Evolutionary conservation across 1,140 invertebrate genomes (phyloP).

Genomic region (Pararge aegeria): DNA sequence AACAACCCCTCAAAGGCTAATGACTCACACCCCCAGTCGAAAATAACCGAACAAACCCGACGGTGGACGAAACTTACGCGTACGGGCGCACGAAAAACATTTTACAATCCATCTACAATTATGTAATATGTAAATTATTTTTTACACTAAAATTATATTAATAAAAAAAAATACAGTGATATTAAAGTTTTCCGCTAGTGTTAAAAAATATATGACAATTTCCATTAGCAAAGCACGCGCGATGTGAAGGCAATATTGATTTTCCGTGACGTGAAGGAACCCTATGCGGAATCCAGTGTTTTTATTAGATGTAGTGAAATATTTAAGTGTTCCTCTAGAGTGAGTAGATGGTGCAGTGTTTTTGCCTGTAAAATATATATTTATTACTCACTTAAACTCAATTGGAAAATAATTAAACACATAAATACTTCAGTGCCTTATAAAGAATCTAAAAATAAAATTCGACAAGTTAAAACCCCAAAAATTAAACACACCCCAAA

Average conservation of each 20-base stretch:
- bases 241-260: conserved; percentile 63
- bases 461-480: not conserved
- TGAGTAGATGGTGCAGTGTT: not conserved
- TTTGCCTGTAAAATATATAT: not conserved
- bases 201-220: conserved; percentile 20
- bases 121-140: conserved; percentile 53
- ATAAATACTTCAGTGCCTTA: not conserved
- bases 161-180: conserved; percentile 30
- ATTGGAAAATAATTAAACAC: not conserved
- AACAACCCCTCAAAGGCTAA: conserved; percentile 54
- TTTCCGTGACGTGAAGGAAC: conserved; percentile 60
- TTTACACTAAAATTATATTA: conserved; percentile 24
- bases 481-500: not conserved
- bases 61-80: conserved; percentile 39
- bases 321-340: conserved; percentile 30
- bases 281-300: conserved; percentile 61
- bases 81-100: conserved; percentile 54
- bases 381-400: not conserved
- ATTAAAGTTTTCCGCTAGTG: conserved; percentile 23
- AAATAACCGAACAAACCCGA: conserved; percentile 49
- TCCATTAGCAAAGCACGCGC: conserved; percentile 24
- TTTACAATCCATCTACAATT: conserved; percentile 49
- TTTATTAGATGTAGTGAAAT: conserved; percentile 58
- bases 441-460: conserved; percentile 4
- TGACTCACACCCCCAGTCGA: conserved; percentile 63